A percentile compares a stretch with the other conserved stretches of the same genome.
Conservation (phyloP, 2,888 invertebrate species). For the Ypsolopha sequella region DNA sequence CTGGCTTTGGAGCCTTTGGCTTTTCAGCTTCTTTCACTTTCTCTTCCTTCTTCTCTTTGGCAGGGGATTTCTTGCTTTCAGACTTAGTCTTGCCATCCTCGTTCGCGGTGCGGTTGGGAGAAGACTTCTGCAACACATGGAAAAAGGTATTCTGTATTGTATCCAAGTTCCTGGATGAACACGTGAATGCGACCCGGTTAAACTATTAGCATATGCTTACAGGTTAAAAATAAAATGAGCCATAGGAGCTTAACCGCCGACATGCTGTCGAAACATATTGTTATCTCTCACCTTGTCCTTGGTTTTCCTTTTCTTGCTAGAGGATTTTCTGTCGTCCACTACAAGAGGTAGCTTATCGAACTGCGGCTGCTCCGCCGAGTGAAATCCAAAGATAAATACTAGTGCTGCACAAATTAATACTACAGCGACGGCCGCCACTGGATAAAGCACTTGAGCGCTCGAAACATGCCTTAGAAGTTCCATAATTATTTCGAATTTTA, state of each 20-base stretch:
- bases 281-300: conserved; percentile 76
- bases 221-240: conserved; percentile 64
- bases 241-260: conserved; percentile 2
- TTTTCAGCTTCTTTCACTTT: conserved; percentile 63
- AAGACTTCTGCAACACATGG: conserved; percentile 63
- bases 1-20: conserved; percentile 52
- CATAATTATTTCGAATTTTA: conserved; percentile 53
- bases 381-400: conserved; percentile 84
- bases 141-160: background rate
- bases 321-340: conserved; percentile 76
- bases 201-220: conserved; percentile 43
- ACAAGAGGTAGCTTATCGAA: conserved; percentile 77
- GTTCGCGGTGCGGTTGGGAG: conserved; percentile 72
- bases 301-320: conserved; percentile 76
- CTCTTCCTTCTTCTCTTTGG: conserved; percentile 70
- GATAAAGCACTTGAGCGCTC: conserved; percentile 68
- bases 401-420: conserved; percentile 80
- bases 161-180: background rate
- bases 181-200: conserved; percentile 22
- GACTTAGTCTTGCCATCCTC: conserved; percentile 71
- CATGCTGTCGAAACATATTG: conserved; percentile 6
- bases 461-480: conserved; percentile 72
- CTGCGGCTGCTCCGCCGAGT: conserved; percentile 84
- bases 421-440: conserved; percentile 70
- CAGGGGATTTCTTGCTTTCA: conserved; percentile 70